phyloP scores from a whole-genome alignment of 2,888 invertebrate species.

The Ophion ellenae region DNA sequence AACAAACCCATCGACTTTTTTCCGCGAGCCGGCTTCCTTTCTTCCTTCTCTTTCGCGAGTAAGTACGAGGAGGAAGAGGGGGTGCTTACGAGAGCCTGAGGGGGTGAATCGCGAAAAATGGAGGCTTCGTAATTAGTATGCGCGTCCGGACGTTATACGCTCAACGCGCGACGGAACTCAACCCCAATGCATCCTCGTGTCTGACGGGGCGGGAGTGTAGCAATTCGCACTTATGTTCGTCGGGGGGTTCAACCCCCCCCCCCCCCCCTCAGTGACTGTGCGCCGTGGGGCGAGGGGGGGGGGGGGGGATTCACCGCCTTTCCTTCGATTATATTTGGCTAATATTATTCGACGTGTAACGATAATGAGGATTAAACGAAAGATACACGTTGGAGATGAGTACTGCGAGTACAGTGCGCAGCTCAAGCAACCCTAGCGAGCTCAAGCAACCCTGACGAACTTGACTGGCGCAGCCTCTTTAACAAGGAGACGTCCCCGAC shows the following conservation, averaged over 20 bases:
- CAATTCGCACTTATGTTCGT: constrained; percentile 89
- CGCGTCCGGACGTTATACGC: constrained; percentile 80
- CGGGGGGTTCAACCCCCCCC: constrained; percentile 76
- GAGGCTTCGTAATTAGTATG: constrained; percentile 82
- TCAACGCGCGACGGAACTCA: constrained; percentile 73
- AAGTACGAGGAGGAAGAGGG: constrained; percentile 8
- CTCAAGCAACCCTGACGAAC: no score
- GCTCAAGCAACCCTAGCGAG: no score
- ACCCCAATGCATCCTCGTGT: constrained; percentile 23
- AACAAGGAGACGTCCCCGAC: no score
- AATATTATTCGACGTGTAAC: background rate
- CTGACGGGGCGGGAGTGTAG: constrained; percentile 86
- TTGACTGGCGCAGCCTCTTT: no score
- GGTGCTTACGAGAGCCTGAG: constrained; percentile 58
- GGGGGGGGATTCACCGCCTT: no score
- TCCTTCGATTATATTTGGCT: background rate
- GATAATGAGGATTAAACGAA: no score
- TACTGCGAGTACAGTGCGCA: no score
- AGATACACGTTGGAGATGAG: no score
- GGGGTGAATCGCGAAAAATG: constrained; percentile 75
- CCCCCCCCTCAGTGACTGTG: background rate
- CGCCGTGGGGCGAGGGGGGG: no score
- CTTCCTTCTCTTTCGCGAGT: background rate
- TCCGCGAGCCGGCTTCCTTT: no score
- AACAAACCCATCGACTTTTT: no score